A percentile compares a stretch with the other conserved stretches of the same genome.
Conservation (phyloP, 2,797 vertebrate species). For the Halcyon badia region DNA sequence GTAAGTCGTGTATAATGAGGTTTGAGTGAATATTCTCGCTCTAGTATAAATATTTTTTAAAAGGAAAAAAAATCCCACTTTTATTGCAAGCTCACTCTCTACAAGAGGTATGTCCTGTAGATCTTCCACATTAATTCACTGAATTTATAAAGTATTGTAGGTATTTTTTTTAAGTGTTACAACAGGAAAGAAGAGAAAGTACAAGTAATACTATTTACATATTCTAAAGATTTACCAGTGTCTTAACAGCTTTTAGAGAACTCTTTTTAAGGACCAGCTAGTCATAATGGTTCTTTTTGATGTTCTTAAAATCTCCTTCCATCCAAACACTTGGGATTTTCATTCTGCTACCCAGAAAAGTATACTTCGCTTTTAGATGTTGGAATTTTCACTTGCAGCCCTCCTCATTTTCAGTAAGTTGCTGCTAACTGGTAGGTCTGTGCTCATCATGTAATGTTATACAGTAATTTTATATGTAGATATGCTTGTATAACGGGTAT, state of each 20-base stretch:
- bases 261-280: not conserved
- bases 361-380: not conserved
- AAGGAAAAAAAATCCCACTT: not conserved
- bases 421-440: not conserved
- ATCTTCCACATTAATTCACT: not conserved
- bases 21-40: constrained; percentile 13
- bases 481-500: not conserved
- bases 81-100: not conserved
- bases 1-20: constrained; percentile 80
- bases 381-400: not conserved
- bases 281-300: not conserved
- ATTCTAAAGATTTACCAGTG: not conserved
- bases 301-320: not conserved
- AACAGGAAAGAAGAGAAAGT: not conserved
- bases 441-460: not conserved
- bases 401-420: not conserved
- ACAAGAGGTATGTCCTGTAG: not conserved
- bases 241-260: not conserved
- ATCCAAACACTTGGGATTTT: not conserved
- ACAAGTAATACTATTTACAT: not conserved
- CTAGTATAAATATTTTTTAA: not conserved
- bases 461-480: not conserved
- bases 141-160: not conserved
- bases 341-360: not conserved
- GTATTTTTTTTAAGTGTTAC: not conserved